Base-by-base conservation (phyloP, 2,888 invertebrate species). In the Phengaris alcon region DNA sequence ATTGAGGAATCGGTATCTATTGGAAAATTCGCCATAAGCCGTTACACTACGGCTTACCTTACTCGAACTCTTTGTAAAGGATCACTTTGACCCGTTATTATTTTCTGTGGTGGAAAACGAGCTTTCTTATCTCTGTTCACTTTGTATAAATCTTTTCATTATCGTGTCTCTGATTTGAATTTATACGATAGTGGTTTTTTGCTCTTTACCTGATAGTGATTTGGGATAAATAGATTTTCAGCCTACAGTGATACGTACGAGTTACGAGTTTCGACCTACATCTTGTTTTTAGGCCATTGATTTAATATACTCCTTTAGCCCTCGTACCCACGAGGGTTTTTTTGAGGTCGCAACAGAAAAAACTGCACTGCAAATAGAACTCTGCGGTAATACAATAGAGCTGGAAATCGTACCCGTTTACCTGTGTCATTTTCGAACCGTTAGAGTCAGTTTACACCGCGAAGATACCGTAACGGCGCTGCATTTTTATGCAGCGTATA, bases 1-100 rank as follows among this genome's bases (percentile, higher is more conserved):
- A 85, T 86, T 84, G 80, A 84, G 85, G 85, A 88, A 86, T 86
- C 84, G 82, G 22, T 55, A 22, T 35, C 35, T 2, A 35, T 81
- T 83, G 81, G 83, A 83, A 82, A 86, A 88, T 85, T 86, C 83
- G 85, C 83, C 44, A 64, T 64, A 64, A 64, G 35, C 35, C 59
- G 52, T 9, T 10, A 52, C 52, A 52, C 52, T 12, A 9, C 52
- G 52, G 52, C 35, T 12, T 64, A 35, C 64, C 64, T 64, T 35
- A 64, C 35, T 64, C 59, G 5, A 64, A 64, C 82, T 84, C 83
- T 75, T 57, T 84, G 83, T 86, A 84, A 87, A 85, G 86, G 86
- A 86, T 87, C 87, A 75, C 69, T 51, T 15, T 52, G 73, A 59
- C 69, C 55, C 35, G 35, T 35, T 74, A 64, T 74, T 64, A 68